Evolutionary conservation across 2,888 invertebrate species (phyloP).

Genomic region (Drosophila testacea): DNA sequence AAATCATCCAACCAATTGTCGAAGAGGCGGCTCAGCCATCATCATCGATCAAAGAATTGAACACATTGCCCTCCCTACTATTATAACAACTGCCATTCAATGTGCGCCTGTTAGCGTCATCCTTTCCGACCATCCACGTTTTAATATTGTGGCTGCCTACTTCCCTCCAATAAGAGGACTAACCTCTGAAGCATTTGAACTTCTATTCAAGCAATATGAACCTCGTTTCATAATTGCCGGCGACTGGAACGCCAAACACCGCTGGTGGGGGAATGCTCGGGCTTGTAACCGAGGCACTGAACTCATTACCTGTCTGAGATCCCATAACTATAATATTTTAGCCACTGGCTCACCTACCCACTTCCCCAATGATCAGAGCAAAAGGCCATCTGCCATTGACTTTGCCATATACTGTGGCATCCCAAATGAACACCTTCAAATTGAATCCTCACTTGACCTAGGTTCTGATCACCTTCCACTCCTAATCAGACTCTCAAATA

Average conservation of each 20-base stretch:
- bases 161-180: background rate
- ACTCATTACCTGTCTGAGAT: background rate
- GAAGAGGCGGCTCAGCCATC: background rate
- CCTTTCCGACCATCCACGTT: background rate
- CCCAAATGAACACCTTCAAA: background rate
- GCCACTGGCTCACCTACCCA: background rate
- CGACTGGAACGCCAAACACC: background rate
- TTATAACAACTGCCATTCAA: background rate
- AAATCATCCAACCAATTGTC: background rate
- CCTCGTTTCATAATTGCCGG: background rate
- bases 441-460: background rate
- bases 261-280: slow-evolving; percentile 1
- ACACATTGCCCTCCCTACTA: background rate
- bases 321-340: background rate
- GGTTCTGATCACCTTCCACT: background rate
- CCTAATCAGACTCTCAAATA: background rate
- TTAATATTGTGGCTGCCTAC: background rate
- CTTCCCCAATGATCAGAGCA: no score
- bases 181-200: background rate
- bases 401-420: background rate
- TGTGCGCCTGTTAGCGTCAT: background rate
- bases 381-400: background rate
- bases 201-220: background rate
- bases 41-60: slow-evolving; percentile 1
- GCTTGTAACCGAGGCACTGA: background rate